Percentiles rank a stretch among this genome's conserved stretches.
These are phyloP conservation scores for Troides helena DNA, from an alignment of 2,888 invertebrate species.

Conservation along the genomic window DNA sequence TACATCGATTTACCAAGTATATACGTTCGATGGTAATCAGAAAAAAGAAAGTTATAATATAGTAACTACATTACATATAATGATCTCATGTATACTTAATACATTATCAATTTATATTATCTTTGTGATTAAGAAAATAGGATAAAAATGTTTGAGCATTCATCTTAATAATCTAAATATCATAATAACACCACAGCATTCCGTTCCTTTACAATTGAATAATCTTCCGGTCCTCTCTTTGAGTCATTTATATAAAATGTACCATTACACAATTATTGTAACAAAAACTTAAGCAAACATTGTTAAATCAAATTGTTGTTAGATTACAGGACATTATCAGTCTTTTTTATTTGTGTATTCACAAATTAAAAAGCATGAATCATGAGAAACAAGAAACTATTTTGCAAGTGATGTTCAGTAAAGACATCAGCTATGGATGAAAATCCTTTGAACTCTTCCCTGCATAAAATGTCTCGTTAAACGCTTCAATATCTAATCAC, in stretches of 20 bases:
- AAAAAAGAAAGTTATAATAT: too few species aligned
- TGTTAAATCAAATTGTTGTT: not conserved
- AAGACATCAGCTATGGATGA: not conserved
- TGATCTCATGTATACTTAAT: too few species aligned
- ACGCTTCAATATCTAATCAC: slow-evolving; percentile 6
- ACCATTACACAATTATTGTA: not conserved
- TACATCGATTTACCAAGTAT: too few species aligned
- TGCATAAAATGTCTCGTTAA: not conserved
- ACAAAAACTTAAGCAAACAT: not conserved
- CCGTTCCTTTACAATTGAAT: not conserved
- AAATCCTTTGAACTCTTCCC: not conserved
- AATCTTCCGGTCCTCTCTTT: not conserved
- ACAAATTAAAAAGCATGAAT: not conserved
- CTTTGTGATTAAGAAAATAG: not conserved
- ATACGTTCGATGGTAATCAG: too few species aligned
- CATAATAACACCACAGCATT: not conserved
- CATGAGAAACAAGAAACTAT: not conserved
- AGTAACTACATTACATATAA: too few species aligned
- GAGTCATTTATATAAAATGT: not conserved
- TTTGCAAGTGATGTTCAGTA: not conserved
- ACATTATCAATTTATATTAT: not conserved
- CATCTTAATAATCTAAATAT: not conserved
- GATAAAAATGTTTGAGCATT: not conserved
- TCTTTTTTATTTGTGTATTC: not conserved
- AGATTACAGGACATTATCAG: not conserved